Conservation (phyloP, 2,797 vertebrate species). For the Gallirallus australis region DNA sequence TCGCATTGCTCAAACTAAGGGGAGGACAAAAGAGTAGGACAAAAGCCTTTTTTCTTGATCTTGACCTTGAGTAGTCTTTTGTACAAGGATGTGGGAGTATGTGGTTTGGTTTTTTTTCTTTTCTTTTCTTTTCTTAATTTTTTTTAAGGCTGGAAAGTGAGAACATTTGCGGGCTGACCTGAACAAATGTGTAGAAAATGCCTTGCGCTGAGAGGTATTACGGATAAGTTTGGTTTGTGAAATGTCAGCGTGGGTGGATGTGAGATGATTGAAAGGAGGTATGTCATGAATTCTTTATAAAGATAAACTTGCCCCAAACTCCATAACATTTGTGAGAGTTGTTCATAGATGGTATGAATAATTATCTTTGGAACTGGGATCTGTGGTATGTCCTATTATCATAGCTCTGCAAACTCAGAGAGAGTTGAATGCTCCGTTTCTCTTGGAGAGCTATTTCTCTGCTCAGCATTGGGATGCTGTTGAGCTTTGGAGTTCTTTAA, state of each 20-base stretch:
- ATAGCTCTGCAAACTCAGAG: background rate
- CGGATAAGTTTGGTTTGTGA: constrained; percentile 54
- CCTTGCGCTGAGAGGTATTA: constrained; percentile 51
- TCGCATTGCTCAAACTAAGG: background rate
- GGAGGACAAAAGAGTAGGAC: background rate
- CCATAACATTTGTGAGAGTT: constrained; percentile 54
- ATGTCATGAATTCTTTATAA: constrained; percentile 68
- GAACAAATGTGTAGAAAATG: constrained; percentile 72
- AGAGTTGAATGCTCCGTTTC: background rate
- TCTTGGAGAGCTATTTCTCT: background rate
- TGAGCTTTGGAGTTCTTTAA: background rate
- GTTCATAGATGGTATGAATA: constrained; percentile 66
- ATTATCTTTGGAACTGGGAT: constrained; percentile 12
- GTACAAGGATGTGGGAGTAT: constrained; percentile 12
- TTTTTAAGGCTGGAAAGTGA: constrained; percentile 45
- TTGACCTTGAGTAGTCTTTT: constrained; percentile 55
- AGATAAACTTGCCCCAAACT: constrained; percentile 56
- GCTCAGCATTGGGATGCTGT: background rate
- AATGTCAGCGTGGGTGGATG: constrained; percentile 76
- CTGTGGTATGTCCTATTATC: background rate
- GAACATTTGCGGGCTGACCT: constrained; percentile 72
- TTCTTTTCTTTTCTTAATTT: background rate
- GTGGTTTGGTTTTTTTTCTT: background rate
- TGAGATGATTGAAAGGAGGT: constrained; percentile 64
- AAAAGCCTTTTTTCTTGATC: constrained; percentile 1